A percentile compares a stretch with the other conserved stretches of the same genome.
Conservation (phyloP, 1,140 invertebrate species). For the Panagrolaimus sp. region DNA sequence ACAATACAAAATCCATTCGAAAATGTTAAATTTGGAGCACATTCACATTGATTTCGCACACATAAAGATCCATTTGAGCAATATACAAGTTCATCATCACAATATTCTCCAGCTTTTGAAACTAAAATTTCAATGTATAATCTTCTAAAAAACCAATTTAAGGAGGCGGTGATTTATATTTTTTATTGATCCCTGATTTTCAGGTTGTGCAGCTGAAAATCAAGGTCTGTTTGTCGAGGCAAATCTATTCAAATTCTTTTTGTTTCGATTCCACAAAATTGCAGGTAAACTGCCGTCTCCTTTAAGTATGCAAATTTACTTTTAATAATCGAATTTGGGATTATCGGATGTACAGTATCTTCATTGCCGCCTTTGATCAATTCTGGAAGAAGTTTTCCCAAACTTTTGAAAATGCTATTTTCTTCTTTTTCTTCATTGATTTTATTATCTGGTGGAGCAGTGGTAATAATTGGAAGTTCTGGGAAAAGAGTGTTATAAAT, state of each 20-base stretch:
- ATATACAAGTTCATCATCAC: constrained; percentile 13
- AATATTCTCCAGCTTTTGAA: constrained; percentile 15
- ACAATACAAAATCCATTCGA: neutral
- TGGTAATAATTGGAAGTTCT: constrained; percentile 8
- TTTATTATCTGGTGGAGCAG: neutral
- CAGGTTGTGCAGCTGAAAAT: too few relatives aligned
- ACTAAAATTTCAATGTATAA: neutral
- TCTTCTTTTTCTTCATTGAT: neutral
- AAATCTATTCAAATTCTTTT: too few relatives aligned
- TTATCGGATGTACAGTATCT: neutral
- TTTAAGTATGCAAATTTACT: neutral
- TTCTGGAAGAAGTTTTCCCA: neutral
- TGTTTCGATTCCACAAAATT: too few relatives aligned
- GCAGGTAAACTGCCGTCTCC: too few relatives aligned
- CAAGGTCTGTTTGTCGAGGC: too few relatives aligned
- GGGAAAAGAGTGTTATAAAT: neutral
- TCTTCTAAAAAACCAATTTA: too few relatives aligned
- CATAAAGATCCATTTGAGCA: constrained; percentile 8
- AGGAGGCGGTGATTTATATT: too few relatives aligned
- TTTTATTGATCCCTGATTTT: too few relatives aligned
- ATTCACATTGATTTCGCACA: constrained; percentile 14
- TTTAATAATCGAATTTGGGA: constrained; percentile 2
- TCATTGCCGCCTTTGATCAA: constrained; percentile 1
- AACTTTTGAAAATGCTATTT: neutral
- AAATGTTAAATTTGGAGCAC: constrained; percentile 7